These are phyloP conservation scores for Rhinoderma darwinii DNA, from an alignment of 2,113 vertebrate species.

Conservation along the genomic window DNA sequence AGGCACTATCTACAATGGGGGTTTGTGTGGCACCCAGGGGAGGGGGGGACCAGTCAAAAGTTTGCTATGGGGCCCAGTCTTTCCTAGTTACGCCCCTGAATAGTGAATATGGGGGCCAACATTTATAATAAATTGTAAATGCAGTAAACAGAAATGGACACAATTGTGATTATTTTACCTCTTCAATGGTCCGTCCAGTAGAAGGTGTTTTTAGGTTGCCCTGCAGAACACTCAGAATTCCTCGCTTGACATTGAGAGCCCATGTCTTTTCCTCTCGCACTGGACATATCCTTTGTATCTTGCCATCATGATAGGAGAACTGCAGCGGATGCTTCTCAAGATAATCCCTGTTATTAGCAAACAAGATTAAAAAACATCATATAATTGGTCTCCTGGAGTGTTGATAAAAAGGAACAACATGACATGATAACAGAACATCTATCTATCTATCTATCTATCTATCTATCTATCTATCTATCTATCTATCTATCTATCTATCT, in stretches of 20 bases:
- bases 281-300: slow-evolving; percentile 81
- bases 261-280: slow-evolving; percentile 77
- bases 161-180: slow-evolving; percentile 72
- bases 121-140: not conserved
- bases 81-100: too few species aligned
- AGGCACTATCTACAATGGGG: too few species aligned
- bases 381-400: not conserved
- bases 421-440: not conserved
- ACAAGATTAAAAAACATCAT: not conserved
- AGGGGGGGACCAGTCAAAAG: not conserved
- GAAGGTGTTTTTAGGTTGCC: slow-evolving; percentile 62
- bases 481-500: not conserved
- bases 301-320: slow-evolving; percentile 80
- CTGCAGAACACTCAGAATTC: slow-evolving; percentile 86
- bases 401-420: not conserved
- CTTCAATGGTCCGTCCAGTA: slow-evolving; percentile 67
- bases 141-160: not conserved
- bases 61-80: too few species aligned
- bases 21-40: too few species aligned
- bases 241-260: slow-evolving; percentile 85
- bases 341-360: slow-evolving; percentile 70
- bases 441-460: not conserved
- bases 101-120: too few species aligned
- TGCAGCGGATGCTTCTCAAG: slow-evolving; percentile 78
- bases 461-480: not conserved